Evolutionary conservation across 2,797 vertebrate genomes (phyloP), one percentile per base, ranked within the genome.

Genomic region (Bradypus variegatus): DNA sequence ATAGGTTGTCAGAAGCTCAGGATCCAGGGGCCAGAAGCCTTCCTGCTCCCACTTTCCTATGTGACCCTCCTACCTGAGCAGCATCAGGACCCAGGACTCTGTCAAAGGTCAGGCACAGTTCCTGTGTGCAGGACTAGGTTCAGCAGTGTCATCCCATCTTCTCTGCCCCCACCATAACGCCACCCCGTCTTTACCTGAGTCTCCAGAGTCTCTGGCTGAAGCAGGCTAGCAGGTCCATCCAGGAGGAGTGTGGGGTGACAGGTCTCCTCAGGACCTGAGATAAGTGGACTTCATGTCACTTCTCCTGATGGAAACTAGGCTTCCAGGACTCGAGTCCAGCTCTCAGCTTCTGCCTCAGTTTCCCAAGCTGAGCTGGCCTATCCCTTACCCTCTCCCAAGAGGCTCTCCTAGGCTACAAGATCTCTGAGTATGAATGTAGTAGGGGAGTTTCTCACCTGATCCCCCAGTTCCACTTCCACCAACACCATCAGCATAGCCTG

Each of bases 61-160:
- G 6, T n/a, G 86, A 75, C 9, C 11, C 48, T 14, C 86, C 23
- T 98, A 98, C 98, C 98, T 98, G 97, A 73, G 97, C 96, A 84
- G 95, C 94, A 6, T 98, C 97, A 87, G 96, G 70, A 78, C 72
- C 93, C 93, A 98, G 98, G 29, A 98, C 90, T 10, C 95, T 97
- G 94, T 98, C 98, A 0, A 98, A 98, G 5, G 94, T 92, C 95
- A 98, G 88, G 94, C 93, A 45, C 27, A 93, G 95, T 94, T 95
- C 96, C 97, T 98, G 80, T 21, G 48, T 72, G 53, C 53, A 84
- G 69, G 25, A 23, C 27, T 12, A 8, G 31, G 11, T 10, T 95
- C 82, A 92, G 31, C 27, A 55, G 12, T 10, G 86, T 83, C 13
- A 7, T 33, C 12, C 29, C 64, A 27, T 53, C 89, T 79, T 65